Conservation (phyloP, 2,113 vertebrate genomes). For the Sorex fumeus region DNA sequence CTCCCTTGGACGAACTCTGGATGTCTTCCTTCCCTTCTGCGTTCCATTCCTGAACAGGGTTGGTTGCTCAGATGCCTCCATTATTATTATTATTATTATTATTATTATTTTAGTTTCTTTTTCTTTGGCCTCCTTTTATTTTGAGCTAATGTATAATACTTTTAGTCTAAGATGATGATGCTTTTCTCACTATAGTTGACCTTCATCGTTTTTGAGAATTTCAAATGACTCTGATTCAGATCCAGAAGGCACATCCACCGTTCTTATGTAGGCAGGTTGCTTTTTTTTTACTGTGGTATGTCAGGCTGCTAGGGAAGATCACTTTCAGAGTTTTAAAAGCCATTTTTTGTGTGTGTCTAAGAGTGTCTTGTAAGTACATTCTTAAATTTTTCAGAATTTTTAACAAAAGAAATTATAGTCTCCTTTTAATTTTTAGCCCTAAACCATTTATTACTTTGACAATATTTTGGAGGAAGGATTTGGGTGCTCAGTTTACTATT, state of each 20-base stretch:
- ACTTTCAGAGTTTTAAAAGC: conserved; percentile 8
- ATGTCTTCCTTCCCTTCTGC: not conserved
- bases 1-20: not conserved
- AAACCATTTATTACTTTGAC: conserved; percentile 20
- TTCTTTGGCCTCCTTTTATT: not conserved
- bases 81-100: too few relatives aligned
- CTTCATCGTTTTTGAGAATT: conserved; percentile 28
- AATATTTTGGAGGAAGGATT: not conserved
- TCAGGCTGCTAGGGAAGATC: not conserved
- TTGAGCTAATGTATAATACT: not conserved
- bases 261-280: too few relatives aligned
- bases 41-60: not conserved
- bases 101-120: too few relatives aligned
- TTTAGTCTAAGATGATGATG: not conserved
- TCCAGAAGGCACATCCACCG: not conserved
- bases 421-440: not conserved
- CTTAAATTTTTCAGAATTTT: conserved; percentile 57
- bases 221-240: not conserved
- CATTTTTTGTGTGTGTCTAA: conserved; percentile 11
- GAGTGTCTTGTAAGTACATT: not conserved
- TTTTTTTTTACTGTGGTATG: not conserved
- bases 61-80: not conserved
- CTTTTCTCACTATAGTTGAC: not conserved
- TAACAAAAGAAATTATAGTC: conserved; percentile 50
- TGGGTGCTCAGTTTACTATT: too few relatives aligned